Evolutionary conservation across 1,140 invertebrate genomes (phyloP).

Genomic region (Drosophila jambulina): DNA sequence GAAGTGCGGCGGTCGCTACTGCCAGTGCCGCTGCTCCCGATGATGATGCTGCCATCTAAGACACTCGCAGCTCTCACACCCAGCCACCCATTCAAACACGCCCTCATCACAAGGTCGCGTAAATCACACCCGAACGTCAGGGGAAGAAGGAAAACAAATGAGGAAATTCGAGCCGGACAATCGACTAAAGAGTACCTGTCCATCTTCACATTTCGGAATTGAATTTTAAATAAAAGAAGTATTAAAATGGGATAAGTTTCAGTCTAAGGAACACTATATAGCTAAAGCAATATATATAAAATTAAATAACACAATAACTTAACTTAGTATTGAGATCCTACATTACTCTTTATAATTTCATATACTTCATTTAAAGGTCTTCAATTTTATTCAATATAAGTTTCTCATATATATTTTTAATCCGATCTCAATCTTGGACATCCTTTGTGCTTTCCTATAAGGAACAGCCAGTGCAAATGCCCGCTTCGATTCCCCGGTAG

Average conservation of each 20-base stretch:
- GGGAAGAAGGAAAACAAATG: conserved; percentile 27
- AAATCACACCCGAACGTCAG: conserved; percentile 37
- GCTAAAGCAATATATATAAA: no score
- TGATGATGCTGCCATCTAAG: conserved; percentile 58
- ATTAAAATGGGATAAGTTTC: not conserved
- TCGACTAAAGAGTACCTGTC: conserved; percentile 35
- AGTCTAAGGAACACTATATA: not conserved
- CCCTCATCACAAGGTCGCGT: conserved; percentile 36
- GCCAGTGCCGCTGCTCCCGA: conserved; percentile 28
- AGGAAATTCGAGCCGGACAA: conserved; percentile 10
- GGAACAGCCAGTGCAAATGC: not conserved
- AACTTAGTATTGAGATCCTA: no score
- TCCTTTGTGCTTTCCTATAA: not conserved
- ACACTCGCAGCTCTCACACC: conserved; percentile 19
- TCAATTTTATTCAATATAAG: not conserved
- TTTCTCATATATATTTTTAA: not conserved
- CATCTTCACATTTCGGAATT: not conserved
- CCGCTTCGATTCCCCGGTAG: not conserved
- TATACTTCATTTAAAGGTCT: not conserved
- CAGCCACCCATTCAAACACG: conserved; percentile 7
- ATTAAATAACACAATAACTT: not conserved
- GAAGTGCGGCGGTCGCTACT: conserved; percentile 61
- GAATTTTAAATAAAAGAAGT: conserved; percentile 1
- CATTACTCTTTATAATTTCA: no score
- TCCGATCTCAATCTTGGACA: not conserved